Evolutionary conservation across 2,797 vertebrate genomes (phyloP).

Genomic region (Myotis findleyi): DNA sequence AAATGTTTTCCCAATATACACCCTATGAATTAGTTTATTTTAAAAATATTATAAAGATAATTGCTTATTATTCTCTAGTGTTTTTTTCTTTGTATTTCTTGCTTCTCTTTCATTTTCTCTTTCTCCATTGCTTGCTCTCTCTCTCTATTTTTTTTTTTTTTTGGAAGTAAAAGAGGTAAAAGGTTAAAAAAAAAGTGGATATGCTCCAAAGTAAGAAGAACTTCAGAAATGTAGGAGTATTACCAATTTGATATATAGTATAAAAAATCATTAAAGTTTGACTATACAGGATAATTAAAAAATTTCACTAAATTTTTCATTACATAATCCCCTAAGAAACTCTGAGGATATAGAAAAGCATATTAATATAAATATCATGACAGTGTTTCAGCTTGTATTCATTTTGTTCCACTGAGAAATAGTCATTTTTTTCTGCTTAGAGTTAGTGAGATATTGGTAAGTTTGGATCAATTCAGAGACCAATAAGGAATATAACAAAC

Average conservation of each 20-base stretch:
- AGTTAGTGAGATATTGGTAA: slow-evolving; percentile 38
- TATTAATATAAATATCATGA: slow-evolving; percentile 42
- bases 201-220: neutral
- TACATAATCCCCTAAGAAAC: neutral
- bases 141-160: too few relatives aligned
- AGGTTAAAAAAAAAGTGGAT: neutral
- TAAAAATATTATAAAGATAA: neutral
- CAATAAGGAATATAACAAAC: neutral
- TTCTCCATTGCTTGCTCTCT: neutral
- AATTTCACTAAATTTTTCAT: neutral
- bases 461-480: slow-evolving; percentile 18
- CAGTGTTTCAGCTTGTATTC: neutral
- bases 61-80: neutral
- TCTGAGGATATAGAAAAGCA: neutral
- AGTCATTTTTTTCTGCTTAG: neutral
- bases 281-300: neutral
- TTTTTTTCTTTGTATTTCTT: neutral
- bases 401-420: neutral
- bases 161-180: neutral
- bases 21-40: neutral
- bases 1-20: neutral
- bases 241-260: neutral
- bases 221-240: neutral
- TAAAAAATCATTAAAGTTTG: neutral
- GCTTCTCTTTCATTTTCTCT: neutral